Evolutionary conservation across 1,140 invertebrate genomes (phyloP), one percentile per base, ranked within the genome.

Genomic region (Anoplophora glabripennis): DNA sequence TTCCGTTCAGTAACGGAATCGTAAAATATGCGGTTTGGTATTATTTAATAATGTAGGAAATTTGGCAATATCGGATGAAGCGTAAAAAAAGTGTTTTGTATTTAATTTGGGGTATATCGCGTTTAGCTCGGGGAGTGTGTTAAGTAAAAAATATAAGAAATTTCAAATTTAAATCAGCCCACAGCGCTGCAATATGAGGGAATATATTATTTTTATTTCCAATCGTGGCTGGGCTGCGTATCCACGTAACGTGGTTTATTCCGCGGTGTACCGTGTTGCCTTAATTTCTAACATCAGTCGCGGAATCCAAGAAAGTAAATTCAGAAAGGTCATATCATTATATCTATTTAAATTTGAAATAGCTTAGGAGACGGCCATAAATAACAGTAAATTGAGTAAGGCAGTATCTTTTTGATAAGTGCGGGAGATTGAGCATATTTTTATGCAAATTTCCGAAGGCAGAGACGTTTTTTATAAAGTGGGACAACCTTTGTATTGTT

Each of bases 161-260:
- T 28, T 28, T 28, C 21, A 28, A 28, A 28, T 28, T 28, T 28
- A 28, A 28, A 28, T 28, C 21, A 28, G 62, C 53, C 57, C 46
- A 54, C 53, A 53, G 53, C 53, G 49, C 44, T 57, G 59, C 52
- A 57, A 61, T 61, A 61, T 61, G 46, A 61, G 40, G 34, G 47
- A 56, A 53, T 62, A 65, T 62, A 62, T 62, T 65, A 58, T 65
- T 65, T 65, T 62, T 65, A 65, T 63, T 63, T 63, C 55, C 63
- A 65, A 62, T 65, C 60, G 63, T 55, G 54, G 21, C 21, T 28
- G 21, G n/a, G 57, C 51, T 63, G 55, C 59, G 60, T 63, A 65
- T 59, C 60, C 57, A 52, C 56, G 60, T 65, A 65, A 65, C 57
- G 38, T 59, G 55, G 63, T 65, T 65, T 65, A 62, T 59, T 63